Evolutionary conservation across 2,888 invertebrate genomes (phyloP).

Genomic region (Heliconius aoede): DNA sequence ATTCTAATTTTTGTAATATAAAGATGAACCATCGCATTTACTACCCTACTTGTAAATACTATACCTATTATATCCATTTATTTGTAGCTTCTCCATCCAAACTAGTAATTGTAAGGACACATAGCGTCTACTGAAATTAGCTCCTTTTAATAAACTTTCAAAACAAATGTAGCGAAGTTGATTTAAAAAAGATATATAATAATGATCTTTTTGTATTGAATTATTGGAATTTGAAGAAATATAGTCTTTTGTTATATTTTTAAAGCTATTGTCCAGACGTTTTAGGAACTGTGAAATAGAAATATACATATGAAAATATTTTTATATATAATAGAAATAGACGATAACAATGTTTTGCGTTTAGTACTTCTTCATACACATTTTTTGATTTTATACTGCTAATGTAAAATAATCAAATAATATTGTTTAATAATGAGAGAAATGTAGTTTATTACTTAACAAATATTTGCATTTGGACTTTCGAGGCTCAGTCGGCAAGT

Average conservation of each 20-base stretch:
- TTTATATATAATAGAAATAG: too few relatives aligned
- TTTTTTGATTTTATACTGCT: too few relatives aligned
- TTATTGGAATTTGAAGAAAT: slow-evolving; percentile 2
- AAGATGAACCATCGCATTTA: not conserved
- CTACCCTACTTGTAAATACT: not conserved
- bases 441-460: too few relatives aligned
- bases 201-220: slow-evolving; percentile 42
- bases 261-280: slow-evolving; percentile 68
- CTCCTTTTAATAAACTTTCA: slow-evolving; percentile 83
- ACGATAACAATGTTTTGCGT: too few relatives aligned
- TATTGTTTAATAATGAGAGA: too few relatives aligned
- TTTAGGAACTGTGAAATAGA: slow-evolving; percentile 61
- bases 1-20: too few relatives aligned
- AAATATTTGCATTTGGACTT: too few relatives aligned
- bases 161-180: slow-evolving; percentile 79
- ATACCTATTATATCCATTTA: slow-evolving; percentile 59
- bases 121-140: slow-evolving; percentile 85
- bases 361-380: too few relatives aligned
- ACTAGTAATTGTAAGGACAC: slow-evolving; percentile 83
- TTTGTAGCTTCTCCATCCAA: slow-evolving; percentile 57
- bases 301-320: not conserved
- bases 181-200: slow-evolving; percentile 76
- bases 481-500: not conserved
- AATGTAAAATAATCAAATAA: too few relatives aligned
- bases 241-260: slow-evolving; percentile 56